These are phyloP conservation scores for Drosophila quinaria DNA, from an alignment of 2,888 invertebrate species.

Conservation along the genomic window DNA sequence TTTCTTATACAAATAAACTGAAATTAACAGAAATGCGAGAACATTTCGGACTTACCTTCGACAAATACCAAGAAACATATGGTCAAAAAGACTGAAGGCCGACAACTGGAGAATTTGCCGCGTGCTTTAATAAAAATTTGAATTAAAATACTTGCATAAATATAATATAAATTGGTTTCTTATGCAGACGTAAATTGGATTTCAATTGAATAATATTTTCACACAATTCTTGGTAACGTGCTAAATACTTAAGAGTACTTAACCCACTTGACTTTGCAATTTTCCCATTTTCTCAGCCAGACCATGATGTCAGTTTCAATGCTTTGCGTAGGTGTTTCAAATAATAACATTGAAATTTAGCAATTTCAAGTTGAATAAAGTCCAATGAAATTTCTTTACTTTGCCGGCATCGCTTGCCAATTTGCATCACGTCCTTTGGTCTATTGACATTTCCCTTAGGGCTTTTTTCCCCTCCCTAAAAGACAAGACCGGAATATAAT, in stretches of 20 bases:
- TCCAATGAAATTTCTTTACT: slow-evolving; percentile 21
- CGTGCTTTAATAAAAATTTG: slow-evolving; percentile 5
- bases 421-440: slow-evolving; percentile 45
- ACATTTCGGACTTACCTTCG: slow-evolving; percentile 40
- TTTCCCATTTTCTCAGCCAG: slow-evolving; percentile 16
- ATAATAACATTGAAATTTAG: slow-evolving; percentile 29
- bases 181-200: not conserved
- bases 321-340: slow-evolving; percentile 29
- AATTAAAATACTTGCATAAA: slow-evolving; percentile 6
- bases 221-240: slow-evolving; percentile 4
- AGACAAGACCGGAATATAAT: slow-evolving; percentile 29
- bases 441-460: slow-evolving; percentile 15
- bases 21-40: slow-evolving; percentile 23
- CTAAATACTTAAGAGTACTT: slow-evolving; percentile 5
- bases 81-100: slow-evolving; percentile 37
- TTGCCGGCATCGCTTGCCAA: slow-evolving; percentile 48
- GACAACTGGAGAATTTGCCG: slow-evolving; percentile 12
- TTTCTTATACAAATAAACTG: slow-evolving; percentile 62
- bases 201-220: not conserved
- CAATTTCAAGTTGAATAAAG: slow-evolving; percentile 25
- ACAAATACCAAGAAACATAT: slow-evolving; percentile 34
- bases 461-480: slow-evolving; percentile 11
- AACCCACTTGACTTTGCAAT: slow-evolving; percentile 17
- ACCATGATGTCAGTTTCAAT: slow-evolving; percentile 33
- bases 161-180: not conserved